phyloP scores from a whole-genome alignment of 2,888 invertebrate genomes.

The Cataglyphis cursor region DNA sequence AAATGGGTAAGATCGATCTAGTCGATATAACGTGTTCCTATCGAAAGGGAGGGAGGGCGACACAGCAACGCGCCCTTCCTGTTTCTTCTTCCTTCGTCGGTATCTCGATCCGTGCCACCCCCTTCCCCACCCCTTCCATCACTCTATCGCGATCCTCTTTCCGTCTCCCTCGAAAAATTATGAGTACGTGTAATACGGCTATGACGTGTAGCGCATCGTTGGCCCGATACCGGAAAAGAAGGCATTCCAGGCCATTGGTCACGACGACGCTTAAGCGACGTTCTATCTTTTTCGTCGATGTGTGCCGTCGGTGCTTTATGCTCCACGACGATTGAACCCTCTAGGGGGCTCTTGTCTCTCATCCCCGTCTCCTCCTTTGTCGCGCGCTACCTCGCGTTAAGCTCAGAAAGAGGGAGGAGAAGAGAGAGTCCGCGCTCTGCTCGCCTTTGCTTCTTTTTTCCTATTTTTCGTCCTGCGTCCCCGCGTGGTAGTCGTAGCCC shows the following conservation, averaged over 20 bases:
- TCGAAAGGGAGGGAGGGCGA: not conserved
- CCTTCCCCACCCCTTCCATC: not conserved
- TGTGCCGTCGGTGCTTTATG: constrained; percentile 75
- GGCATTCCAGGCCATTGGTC: constrained; percentile 82
- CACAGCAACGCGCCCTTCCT: not conserved
- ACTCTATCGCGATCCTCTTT: not conserved
- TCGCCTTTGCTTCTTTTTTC: constrained; percentile 46
- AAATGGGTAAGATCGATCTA: constrained; percentile 34
- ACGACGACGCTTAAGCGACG: constrained; percentile 80
- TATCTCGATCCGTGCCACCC: not conserved
- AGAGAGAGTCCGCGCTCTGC: constrained; percentile 9
- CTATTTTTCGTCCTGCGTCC: constrained; percentile 17
- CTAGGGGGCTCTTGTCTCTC: constrained; percentile 45
- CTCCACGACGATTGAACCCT: constrained; percentile 68
- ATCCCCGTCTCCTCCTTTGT: constrained; percentile 32
- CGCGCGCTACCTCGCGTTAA: constrained; percentile 47
- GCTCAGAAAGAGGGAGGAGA: not conserved
- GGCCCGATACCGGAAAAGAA: constrained; percentile 76
- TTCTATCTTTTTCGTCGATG: constrained; percentile 77
- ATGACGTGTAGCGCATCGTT: constrained; percentile 75
- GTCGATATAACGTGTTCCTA: constrained; percentile 23
- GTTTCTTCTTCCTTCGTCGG: constrained; percentile 9
- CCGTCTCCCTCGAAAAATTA: constrained; percentile 70
- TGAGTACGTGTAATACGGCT: constrained; percentile 73
- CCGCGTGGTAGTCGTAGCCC: not conserved